Evolutionary conservation across 2,113 vertebrate species (phyloP).

Genomic region (Phalacrocorax pelagicus): DNA sequence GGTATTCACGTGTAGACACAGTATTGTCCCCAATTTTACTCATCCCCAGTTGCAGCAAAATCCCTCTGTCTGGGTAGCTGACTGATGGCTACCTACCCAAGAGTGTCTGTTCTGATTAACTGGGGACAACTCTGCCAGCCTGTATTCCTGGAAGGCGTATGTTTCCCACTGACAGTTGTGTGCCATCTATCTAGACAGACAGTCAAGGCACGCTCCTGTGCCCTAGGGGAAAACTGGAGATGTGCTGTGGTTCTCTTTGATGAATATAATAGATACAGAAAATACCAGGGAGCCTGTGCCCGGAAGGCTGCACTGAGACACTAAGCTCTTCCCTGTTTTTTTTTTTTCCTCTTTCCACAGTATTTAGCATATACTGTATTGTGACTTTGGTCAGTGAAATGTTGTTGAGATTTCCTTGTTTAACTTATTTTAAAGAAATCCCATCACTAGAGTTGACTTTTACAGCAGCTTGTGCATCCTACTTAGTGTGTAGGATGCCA

Average conservation of each 20-base stretch:
- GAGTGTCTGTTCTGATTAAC: background rate
- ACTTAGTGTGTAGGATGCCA: background rate
- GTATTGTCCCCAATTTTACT: background rate
- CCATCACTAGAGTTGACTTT: background rate
- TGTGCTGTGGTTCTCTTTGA: background rate
- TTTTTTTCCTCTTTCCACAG: background rate
- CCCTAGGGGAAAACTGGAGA: background rate
- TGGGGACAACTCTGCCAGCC: background rate
- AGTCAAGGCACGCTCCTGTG: background rate
- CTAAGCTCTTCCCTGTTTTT: background rate
- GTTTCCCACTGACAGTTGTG: accelerated
- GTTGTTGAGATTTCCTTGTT: background rate
- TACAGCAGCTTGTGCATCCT: background rate
- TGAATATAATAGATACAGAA: background rate
- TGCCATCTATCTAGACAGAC: background rate
- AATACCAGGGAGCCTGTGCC: background rate
- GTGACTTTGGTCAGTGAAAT: background rate
- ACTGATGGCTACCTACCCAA: background rate
- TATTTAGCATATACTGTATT: background rate
- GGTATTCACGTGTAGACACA: background rate
- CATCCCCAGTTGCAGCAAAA: background rate
- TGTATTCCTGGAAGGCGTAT: background rate
- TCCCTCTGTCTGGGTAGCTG: background rate
- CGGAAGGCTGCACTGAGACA: background rate
- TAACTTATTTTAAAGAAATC: background rate